Evolutionary conservation across 2,797 vertebrate genomes (phyloP), one percentile per base, ranked within the genome.

Genomic region (Tokudaia tokunoshimensis): DNA sequence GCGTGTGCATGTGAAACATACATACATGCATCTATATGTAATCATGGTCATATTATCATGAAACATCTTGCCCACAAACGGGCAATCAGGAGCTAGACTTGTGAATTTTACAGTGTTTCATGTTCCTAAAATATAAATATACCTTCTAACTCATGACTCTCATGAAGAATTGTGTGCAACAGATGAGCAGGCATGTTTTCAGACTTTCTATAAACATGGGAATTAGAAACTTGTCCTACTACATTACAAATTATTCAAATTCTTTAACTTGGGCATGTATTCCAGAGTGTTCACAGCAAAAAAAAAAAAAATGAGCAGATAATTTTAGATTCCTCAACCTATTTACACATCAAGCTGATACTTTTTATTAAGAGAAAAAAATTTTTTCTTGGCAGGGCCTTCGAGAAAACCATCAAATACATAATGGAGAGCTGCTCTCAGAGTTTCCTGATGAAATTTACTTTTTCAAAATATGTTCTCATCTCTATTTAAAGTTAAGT

Each of bases 401-500:
- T 86, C 63, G 52, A 57, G 47, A 79, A 91, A 89, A 34, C 3
- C 67, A 63, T 70, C 70, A 65, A 90, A 96, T 34, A 75, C 17
- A 87, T 89, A 61, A 94, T 96, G 72, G 76, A 61, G 95, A 95
- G 90, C 14, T 47, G 81, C 44, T 94, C 59, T 91, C 50, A 81
- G 90, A 91, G 63, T 88, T 80, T 95, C 50, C 52, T 95, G 61
- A 55, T 97, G 92, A 94, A 96, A 96, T 97, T 92, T 91, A 67
- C 75, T 96, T 94, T 94, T 91, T 67, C 10, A 89, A 94, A 97
- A 89, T 94, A 97, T 96, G 70, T 95, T 96, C 93, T 93, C 85
- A 91, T 96, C 67, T 97, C 94, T 95, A 75, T 96, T 97, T 97
- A 95, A 97, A 96, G 94, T 94, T 94, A 95, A 79, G n/a, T 84